A percentile compares a stretch with the other conserved stretches of the same genome.
phyloP scores from a whole-genome alignment of 1,140 invertebrate genomes.

The Anoplophora glabripennis region DNA sequence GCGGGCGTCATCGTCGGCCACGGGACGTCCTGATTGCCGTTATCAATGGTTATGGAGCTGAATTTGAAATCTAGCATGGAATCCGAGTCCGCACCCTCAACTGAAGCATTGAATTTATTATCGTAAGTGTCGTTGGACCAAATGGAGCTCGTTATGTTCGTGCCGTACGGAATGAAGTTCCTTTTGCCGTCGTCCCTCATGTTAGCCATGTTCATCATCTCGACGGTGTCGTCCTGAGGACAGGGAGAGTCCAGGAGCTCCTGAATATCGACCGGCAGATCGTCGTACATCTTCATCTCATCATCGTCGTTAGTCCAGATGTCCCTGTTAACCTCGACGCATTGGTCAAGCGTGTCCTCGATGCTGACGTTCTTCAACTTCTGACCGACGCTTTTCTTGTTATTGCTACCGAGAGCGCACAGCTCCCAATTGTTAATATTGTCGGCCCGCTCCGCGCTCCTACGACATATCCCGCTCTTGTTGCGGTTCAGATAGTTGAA shows the following conservation, averaged over 20 bases:
- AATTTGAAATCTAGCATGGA: conserved; percentile 25
- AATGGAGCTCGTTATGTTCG: conserved; percentile 50
- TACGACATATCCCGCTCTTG: conserved; percentile 1
- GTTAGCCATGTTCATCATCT: conserved; percentile 38
- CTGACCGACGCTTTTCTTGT: background rate
- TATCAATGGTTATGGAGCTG: conserved; percentile 27
- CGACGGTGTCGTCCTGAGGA: conserved; percentile 42
- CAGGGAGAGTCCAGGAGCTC: conserved; percentile 57
- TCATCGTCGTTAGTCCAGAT: conserved; percentile 41
- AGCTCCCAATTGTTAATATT: background rate
- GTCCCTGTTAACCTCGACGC: background rate
- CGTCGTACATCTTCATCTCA: conserved; percentile 54
- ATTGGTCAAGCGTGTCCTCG: background rate
- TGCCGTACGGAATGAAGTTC: conserved; percentile 47
- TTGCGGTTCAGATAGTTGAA: background rate
- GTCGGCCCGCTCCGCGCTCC: background rate
- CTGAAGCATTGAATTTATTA: conserved; percentile 23
- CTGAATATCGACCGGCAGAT: conserved; percentile 58
- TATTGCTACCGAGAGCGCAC: background rate
- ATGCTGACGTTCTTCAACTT: background rate
- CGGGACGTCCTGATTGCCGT: background rate
- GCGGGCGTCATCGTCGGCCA: conserved; percentile 14
- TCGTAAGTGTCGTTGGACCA: conserved; percentile 41
- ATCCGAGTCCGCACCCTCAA: conserved; percentile 3
- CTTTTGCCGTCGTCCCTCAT: conserved; percentile 28